Conservation (phyloP, 30 jellyfish, hydroid and myxozoan genomes). For the Hydractinia symbiolongicarpus region DNA sequence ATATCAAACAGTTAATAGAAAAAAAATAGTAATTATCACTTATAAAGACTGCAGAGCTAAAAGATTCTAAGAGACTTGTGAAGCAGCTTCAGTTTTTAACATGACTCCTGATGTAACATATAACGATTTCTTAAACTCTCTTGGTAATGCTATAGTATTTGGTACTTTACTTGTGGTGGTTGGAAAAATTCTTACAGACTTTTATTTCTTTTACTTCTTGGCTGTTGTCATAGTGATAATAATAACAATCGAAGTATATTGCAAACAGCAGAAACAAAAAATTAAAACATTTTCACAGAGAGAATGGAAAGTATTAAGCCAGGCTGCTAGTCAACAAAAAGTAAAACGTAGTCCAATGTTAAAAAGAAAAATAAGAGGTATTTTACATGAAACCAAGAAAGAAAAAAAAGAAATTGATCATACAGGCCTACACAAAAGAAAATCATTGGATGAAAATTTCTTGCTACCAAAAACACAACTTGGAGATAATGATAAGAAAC, state of each 20-base stretch:
- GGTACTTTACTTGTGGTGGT: conserved; percentile 16
- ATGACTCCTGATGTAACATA: background rate
- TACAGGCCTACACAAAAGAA: too few species aligned
- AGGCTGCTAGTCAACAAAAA: background rate
- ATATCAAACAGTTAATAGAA: too few species aligned
- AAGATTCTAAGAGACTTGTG: too few species aligned
- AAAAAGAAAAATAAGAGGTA: background rate
- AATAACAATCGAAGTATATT: background rate
- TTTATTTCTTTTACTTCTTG: conserved; percentile 10
- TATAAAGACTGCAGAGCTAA: too few species aligned
- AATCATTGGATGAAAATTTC: too few species aligned
- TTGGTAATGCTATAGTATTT: background rate
- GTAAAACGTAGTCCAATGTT: background rate
- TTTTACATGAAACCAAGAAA: too few species aligned
- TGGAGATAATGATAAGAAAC: too few species aligned
- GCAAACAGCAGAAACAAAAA: background rate
- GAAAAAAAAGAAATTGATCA: too few species aligned
- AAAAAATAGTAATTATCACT: too few species aligned
- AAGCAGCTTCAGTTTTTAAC: background rate
- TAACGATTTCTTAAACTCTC: background rate
- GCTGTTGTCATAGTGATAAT: background rate
- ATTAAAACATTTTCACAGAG: too few species aligned
- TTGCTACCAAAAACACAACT: too few species aligned
- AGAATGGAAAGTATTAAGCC: too few species aligned
- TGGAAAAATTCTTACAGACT: conserved; percentile 16